Percentiles rank a stretch among this genome's conserved stretches.
phyloP scores from a whole-genome alignment of 2,888 invertebrate species.

The Linnaemya tessellans region DNA sequence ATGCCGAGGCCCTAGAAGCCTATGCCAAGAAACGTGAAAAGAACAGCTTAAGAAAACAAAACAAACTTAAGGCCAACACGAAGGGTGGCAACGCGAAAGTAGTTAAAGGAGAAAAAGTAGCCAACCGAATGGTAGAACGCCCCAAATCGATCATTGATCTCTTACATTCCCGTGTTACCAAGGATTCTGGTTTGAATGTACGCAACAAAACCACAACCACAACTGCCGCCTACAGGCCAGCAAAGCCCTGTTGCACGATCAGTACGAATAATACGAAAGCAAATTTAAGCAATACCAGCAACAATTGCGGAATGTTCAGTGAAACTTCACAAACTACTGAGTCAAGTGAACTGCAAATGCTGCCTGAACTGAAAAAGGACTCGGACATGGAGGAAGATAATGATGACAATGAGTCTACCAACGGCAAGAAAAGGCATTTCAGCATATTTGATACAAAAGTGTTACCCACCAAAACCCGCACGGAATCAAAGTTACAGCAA shows the following conservation, averaged over 20 bases:
- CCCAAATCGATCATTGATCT: conserved; percentile 83
- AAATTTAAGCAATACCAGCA: conserved; percentile 3
- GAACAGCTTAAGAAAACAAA: conserved; percentile 58
- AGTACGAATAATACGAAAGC: conserved; percentile 45
- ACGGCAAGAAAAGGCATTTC: conserved; percentile 78
- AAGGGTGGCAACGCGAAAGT: conserved; percentile 26
- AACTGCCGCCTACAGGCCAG: conserved; percentile 13
- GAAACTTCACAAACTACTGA: conserved; percentile 78
- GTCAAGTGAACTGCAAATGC: conserved; percentile 77
- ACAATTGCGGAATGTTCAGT: conserved; percentile 67
- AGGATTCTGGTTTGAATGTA: conserved; percentile 65
- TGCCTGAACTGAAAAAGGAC: conserved; percentile 72
- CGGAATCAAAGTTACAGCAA: conserved; percentile 89
- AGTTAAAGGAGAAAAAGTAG: conserved; percentile 53
- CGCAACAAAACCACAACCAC: conserved; percentile 41
- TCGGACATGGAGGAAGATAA: conserved; percentile 65
- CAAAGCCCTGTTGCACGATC: conserved; percentile 55
- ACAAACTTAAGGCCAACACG: conserved; percentile 45
- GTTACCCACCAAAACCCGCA: conserved; percentile 89
- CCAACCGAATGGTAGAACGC: conserved; percentile 25
- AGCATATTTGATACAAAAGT: conserved; percentile 88
- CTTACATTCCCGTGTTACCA: conserved; percentile 81
- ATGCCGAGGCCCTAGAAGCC: conserved; percentile 70
- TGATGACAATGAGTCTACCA: conserved; percentile 63
- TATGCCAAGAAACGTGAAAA: conserved; percentile 71